phyloP scores from a whole-genome alignment of 2,797 vertebrate species.

The Mus caroli region DNA sequence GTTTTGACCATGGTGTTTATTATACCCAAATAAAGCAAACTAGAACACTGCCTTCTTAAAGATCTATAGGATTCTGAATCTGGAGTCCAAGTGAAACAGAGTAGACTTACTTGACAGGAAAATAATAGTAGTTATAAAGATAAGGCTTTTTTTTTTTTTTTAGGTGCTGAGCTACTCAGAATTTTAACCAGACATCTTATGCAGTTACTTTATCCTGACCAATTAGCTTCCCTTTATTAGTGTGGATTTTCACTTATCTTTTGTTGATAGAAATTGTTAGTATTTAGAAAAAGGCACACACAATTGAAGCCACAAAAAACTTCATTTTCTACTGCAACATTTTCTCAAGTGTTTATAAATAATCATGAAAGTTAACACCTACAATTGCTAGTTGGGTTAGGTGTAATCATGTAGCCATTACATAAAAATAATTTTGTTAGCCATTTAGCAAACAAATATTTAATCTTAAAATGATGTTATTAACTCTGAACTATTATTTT shows the following conservation, averaged over 20 bases:
- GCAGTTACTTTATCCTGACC: neutral
- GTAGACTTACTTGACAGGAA: neutral
- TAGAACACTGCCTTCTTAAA: neutral
- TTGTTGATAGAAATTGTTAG: constrained; percentile 16
- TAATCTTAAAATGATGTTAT: constrained; percentile 25
- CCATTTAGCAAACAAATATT: constrained; percentile 39
- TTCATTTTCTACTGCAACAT: neutral
- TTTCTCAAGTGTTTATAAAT: constrained; percentile 39
- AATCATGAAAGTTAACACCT: constrained; percentile 6
- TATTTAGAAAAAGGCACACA: constrained; percentile 51
- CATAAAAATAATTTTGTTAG: neutral
- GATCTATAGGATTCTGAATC: neutral
- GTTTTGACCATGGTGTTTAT: neutral
- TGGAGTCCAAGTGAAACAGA: neutral
- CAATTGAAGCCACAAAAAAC: constrained; percentile 5
- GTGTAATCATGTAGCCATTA: constrained; percentile 22
- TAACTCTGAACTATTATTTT: neutral
- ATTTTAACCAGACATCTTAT: neutral
- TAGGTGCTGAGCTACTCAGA: neutral
- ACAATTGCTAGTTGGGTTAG: neutral
- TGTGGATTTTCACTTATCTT: constrained; percentile 29
- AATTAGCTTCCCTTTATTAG: neutral
- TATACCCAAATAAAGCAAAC: neutral
- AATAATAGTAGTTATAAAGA: neutral
- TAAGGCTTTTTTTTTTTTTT: neutral